Conservation (phyloP, 2,797 vertebrate species). For the Alosa sapidissima region DNA sequence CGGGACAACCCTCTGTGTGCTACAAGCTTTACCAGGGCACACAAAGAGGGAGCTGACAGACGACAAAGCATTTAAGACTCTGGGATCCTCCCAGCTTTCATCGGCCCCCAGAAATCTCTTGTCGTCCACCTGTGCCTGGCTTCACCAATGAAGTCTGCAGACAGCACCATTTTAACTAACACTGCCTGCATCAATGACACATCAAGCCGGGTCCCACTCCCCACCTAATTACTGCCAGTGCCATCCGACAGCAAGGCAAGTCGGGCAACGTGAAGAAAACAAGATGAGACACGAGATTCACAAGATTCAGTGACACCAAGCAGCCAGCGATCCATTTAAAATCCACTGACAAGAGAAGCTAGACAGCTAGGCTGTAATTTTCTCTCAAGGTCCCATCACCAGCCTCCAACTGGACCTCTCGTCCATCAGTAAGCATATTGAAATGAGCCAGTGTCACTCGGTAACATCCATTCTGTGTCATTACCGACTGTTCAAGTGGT, state of each 20-base stretch:
- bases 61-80: conserved; percentile 12
- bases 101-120: neutral
- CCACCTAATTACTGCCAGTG: conserved; percentile 2
- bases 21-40: neutral
- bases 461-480: conserved; percentile 23
- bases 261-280: neutral
- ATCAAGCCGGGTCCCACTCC: neutral
- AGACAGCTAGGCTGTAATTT: conserved; percentile 36
- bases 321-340: conserved; percentile 39
- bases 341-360: conserved; percentile 36
- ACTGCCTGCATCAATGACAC: conserved; percentile 22
- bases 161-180: conserved; percentile 3
- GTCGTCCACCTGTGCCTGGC: neutral
- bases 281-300: too few species aligned
- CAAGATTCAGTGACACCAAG: conserved; percentile 39
- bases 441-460: conserved; percentile 38
- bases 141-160: neutral
- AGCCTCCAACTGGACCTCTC: conserved; percentile 41
- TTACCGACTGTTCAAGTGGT: conserved; percentile 5
- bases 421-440: conserved; percentile 39
- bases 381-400: conserved; percentile 26
- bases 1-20: neutral
- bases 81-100: neutral
- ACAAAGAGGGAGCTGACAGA: conserved; percentile 10
- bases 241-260: neutral